phyloP scores from a whole-genome alignment of 2,797 vertebrate species.

The Apogon talboti region DNA sequence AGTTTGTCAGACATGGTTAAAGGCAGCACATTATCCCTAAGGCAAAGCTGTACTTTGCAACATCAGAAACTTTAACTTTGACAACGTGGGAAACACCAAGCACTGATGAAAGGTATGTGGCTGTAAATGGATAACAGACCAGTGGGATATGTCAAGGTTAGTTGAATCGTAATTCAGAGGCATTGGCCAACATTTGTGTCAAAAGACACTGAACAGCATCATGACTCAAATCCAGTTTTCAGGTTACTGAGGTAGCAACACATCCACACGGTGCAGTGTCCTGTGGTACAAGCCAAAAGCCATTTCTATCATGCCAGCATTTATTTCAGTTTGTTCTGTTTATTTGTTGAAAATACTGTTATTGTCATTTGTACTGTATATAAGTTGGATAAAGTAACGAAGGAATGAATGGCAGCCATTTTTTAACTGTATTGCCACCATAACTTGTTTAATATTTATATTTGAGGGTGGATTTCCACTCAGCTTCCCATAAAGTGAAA shows the following conservation, averaged over 20 bases:
- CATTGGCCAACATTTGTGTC: slow-evolving; percentile 23
- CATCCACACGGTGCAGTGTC: slow-evolving; percentile 4
- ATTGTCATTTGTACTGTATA: neutral
- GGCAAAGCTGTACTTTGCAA: slow-evolving; percentile 23
- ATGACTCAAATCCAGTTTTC: slow-evolving; percentile 50
- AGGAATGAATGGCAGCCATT: neutral
- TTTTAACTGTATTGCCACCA: neutral
- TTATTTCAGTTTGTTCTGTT: neutral
- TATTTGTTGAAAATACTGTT: neutral
- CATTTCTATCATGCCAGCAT: slow-evolving; percentile 4
- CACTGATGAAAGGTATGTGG: slow-evolving; percentile 20
- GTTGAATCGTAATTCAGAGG: neutral
- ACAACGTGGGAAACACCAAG: slow-evolving; percentile 30
- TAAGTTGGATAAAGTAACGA: too few species aligned
- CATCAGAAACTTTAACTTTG: slow-evolving; percentile 22
- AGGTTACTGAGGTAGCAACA: slow-evolving; percentile 60
- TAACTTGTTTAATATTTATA: too few species aligned
- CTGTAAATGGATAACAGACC: slow-evolving; percentile 19
- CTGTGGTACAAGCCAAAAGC: neutral
- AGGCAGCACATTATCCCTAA: slow-evolving; percentile 25
- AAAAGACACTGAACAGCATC: slow-evolving; percentile 17
- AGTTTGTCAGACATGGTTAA: neutral
- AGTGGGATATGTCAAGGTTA: slow-evolving; percentile 33
- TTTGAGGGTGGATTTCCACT: too few species aligned
- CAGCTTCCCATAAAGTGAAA: too few species aligned